These are phyloP conservation scores for Todiramphus saurophagus DNA, from an alignment of 2,113 vertebrate species.

Conservation along the genomic window DNA sequence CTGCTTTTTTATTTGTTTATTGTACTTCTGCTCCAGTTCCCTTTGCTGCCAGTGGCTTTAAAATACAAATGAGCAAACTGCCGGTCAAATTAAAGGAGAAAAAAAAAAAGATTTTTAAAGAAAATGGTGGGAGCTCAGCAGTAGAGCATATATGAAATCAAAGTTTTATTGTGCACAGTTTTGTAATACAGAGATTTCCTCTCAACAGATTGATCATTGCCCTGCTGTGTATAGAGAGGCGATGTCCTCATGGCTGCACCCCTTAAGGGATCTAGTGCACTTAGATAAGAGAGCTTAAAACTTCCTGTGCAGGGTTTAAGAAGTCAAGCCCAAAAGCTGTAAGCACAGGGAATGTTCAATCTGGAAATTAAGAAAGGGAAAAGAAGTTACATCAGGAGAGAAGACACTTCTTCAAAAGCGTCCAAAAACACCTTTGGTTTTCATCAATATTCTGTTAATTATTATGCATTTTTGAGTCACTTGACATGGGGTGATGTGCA, in stretches of 20 bases:
- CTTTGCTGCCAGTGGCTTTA: neutral
- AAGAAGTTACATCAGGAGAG: neutral
- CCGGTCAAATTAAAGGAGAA: neutral
- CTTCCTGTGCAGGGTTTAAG: neutral
- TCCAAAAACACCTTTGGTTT: neutral
- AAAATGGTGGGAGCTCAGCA: neutral
- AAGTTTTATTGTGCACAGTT: neutral
- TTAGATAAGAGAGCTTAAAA: neutral
- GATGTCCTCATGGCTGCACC: neutral
- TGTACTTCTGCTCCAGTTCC: neutral
- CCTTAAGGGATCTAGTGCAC: neutral
- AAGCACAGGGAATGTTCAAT: neutral
- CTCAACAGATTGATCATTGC: neutral
- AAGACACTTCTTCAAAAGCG: neutral
- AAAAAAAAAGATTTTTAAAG: neutral
- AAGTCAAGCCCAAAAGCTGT: neutral
- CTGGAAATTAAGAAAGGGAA: neutral
- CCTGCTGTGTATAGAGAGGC: neutral
- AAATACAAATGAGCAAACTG: neutral
- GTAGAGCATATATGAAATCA: neutral
- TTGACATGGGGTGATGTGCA: neutral
- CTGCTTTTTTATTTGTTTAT: neutral
- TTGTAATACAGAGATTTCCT: neutral
- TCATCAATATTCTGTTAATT: neutral
- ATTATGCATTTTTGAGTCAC: neutral